Evolutionary conservation across 1,140 invertebrate species (phyloP), one percentile per base, ranked within the genome.

Genomic region (Coenobita brevimanus): DNA sequence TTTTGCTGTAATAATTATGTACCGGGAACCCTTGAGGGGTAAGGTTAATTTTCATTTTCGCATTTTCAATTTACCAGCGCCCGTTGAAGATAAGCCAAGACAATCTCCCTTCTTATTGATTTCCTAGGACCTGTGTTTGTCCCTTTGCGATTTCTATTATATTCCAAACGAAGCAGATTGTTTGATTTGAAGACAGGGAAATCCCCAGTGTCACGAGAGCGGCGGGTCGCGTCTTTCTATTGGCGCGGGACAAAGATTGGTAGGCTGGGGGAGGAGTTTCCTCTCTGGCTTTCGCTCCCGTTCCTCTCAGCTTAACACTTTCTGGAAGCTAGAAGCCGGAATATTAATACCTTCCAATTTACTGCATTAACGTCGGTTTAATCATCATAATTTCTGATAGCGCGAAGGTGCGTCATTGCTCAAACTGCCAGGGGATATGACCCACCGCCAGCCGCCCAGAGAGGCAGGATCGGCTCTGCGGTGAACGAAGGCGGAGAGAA

Each of bases 181-280:
- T 86, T 86, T 86, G 84, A 86, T 86, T 86, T 86, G 84, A 79
- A 86, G 84, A 79, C 84, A 79, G 84, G 75, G 84, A 67, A 79
- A 79, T 79, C 75, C 84, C 84, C 54, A 54, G 84, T 86, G 84
- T 86, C 84, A 79, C 75, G 50, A 54, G 46, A 86, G 71, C 38
- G 84, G 84, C 84, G 78, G 84, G 84, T 86, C 84, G 75, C 84
- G 84, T 79, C 84, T 86, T 86, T 86, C 84, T 79, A 86, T 86
- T 86, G 84, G 84, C 38, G 84, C 75, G 60, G 84, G 84, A 86
- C 75, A 86, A 86, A 86, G 84, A 86, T 86, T 86, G 84, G 75
- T 86, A 79, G 75, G 27, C 73, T 69, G 27, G 75, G 71, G 17
- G 17, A 75, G 75, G 46, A 79, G 54, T 50, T 79, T 69, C 38